A percentile compares a stretch with the other conserved stretches of the same genome.
Evolutionary conservation across 2,113 vertebrate species (phyloP).

Genomic region (Monopterus albus): DNA sequence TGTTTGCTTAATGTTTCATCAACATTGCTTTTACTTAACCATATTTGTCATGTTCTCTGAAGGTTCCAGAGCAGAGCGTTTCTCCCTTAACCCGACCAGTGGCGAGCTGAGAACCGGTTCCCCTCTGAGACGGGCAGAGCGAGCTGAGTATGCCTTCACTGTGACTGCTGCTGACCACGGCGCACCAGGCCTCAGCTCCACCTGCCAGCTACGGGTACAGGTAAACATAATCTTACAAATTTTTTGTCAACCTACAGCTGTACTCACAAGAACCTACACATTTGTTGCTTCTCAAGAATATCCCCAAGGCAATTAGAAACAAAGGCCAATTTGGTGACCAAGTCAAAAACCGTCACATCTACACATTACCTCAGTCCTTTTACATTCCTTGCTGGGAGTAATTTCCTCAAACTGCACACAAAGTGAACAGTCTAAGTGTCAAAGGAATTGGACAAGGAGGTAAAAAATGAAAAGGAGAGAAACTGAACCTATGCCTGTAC

Average conservation of each 20-base stretch:
- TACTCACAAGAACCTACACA: not conserved
- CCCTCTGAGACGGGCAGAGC: slow-evolving; percentile 83
- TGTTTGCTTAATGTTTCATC: not conserved
- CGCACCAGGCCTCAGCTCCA: slow-evolving; percentile 80
- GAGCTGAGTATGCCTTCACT: slow-evolving; percentile 87
- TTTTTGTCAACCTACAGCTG: not conserved
- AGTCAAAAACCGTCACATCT: slow-evolving; percentile 15
- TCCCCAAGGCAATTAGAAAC: slow-evolving; percentile 1
- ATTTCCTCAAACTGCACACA: slow-evolving; percentile 60
- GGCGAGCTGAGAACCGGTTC: slow-evolving; percentile 88
- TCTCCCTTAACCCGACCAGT: slow-evolving; percentile 86
- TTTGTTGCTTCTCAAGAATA: not conserved
- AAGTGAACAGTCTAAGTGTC: slow-evolving; percentile 49
- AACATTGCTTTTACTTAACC: not conserved
- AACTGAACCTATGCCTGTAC: slow-evolving; percentile 63
- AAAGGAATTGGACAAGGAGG: slow-evolving; percentile 48
- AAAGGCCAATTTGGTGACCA: slow-evolving; percentile 7
- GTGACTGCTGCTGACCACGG: slow-evolving; percentile 89
- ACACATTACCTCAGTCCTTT: slow-evolving; percentile 42
- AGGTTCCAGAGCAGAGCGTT: slow-evolving; percentile 93
- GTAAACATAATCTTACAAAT: slow-evolving; percentile 71
- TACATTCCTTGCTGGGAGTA: slow-evolving; percentile 42
- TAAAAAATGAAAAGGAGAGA: slow-evolving; percentile 52
- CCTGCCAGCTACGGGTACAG: slow-evolving; percentile 87
- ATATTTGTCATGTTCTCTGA: not conserved